Conservation (phyloP, 2,113 vertebrate species). For the Ceyx cyanopectus region DNA sequence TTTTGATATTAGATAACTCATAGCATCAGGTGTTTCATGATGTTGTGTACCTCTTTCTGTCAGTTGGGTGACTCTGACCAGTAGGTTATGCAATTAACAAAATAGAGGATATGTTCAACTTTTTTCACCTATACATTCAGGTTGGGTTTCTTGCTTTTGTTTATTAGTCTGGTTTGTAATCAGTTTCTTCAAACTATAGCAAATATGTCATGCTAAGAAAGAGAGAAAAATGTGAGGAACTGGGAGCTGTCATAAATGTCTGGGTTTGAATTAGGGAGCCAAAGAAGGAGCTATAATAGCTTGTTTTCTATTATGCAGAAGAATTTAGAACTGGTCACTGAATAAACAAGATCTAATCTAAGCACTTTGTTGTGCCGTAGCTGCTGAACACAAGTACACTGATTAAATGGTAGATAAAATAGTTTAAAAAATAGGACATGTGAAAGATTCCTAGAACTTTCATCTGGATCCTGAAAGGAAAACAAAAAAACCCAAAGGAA, state of each 20-base stretch:
- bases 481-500: background rate
- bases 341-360: background rate
- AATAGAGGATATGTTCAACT: background rate
- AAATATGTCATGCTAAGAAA: background rate
- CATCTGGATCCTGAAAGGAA: background rate
- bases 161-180: background rate
- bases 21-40: background rate
- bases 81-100: background rate
- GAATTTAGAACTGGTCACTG: background rate
- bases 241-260: background rate
- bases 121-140: background rate
- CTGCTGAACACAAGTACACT: background rate
- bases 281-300: background rate
- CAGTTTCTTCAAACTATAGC: background rate
- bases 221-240: background rate
- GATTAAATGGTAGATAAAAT: background rate
- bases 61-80: background rate
- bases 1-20: background rate
- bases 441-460: background rate
- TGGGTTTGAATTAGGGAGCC: background rate
- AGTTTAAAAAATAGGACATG: background rate
- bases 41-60: background rate
- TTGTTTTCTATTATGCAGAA: background rate
- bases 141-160: background rate
- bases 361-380: background rate